Base-by-base conservation (phyloP, 2,888 invertebrate genomes). In the Agrenia bidenticulata region DNA sequence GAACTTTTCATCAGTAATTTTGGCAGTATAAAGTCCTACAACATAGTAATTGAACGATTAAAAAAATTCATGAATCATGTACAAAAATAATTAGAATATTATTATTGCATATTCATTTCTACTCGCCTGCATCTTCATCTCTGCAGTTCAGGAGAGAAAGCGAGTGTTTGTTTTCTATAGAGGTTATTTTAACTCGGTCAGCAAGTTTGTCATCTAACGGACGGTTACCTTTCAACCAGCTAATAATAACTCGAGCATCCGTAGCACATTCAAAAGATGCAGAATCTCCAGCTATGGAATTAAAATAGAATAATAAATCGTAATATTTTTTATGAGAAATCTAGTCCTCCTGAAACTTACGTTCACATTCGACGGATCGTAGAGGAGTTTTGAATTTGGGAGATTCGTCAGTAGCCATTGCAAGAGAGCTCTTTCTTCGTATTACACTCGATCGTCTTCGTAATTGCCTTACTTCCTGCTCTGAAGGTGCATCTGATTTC, bases 221-320 rank as follows among this genome's bases (percentile, higher is more conserved):
- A 80, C 88, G 88, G 81, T 94, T 94, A 80, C 94, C 90, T 80
- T 92, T 93, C 73, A 94, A 80, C 94, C 94, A 94, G 15, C 86
- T 86, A 70, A 94, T 86, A 41, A 82, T 82, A 24, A 64, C 60
- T 41, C 85, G 83, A 15, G 85, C 84, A 1, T 87, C 86, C 69
- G 85, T 85, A 70, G 92, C 84, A 79, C 91, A 90, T 80, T 91
- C 90, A 81, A 94, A 92, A 69, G 84, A 81, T 45, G 91, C 91
- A 77, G 86, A 88, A 78, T 92, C 90, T 58, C 92, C 92, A 79
- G 91, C 93, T 93, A 83, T 41, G 58, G 66, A 67, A 65, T 24
- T 15, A 50, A 23, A 15, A 5, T 24, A 32, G 11, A 19, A 49
- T 17, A 32, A 32, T 45, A 45, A n/a, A 11, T 9, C 9, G 32